A percentile compares a stretch with the other conserved stretches of the same genome.
Conservation (phyloP, 2,113 vertebrate species). For the Canis aureus region DNA sequence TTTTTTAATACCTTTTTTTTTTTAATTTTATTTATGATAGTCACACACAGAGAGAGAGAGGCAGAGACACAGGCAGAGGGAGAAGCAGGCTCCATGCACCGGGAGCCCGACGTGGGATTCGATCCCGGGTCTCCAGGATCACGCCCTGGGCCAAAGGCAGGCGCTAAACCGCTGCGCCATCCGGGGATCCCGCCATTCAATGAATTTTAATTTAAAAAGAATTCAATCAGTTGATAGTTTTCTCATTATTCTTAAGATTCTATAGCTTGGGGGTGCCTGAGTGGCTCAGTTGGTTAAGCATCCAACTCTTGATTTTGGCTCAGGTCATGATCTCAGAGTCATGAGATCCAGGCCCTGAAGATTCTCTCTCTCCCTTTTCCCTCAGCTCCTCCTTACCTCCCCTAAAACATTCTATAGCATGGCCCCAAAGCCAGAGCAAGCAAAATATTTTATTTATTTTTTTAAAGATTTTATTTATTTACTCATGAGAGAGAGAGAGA, state of each 20-base stretch:
- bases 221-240: neutral
- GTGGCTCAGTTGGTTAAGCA: neutral
- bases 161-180: too few species aligned
- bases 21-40: too few species aligned
- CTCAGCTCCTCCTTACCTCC: neutral
- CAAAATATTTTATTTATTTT: neutral
- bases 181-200: neutral
- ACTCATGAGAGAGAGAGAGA: too few species aligned
- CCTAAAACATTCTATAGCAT: neutral
- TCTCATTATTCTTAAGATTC: neutral
- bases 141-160: too few species aligned
- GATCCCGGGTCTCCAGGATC: too few species aligned
- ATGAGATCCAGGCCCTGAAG: neutral
- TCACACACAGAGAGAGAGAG: too few species aligned
- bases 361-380: neutral
- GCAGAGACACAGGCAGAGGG: too few species aligned
- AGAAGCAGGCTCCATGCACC: too few species aligned
- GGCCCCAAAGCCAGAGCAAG: neutral
- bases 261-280: neutral
- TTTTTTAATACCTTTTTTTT: neutral
- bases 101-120: too few species aligned
- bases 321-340: neutral
- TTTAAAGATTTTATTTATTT: too few species aligned
- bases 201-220: conserved; percentile 29
- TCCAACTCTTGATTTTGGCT: neutral